These are phyloP conservation scores for Furcula furcula DNA, from an alignment of 2,888 invertebrate genomes.

Conservation along the genomic window DNA sequence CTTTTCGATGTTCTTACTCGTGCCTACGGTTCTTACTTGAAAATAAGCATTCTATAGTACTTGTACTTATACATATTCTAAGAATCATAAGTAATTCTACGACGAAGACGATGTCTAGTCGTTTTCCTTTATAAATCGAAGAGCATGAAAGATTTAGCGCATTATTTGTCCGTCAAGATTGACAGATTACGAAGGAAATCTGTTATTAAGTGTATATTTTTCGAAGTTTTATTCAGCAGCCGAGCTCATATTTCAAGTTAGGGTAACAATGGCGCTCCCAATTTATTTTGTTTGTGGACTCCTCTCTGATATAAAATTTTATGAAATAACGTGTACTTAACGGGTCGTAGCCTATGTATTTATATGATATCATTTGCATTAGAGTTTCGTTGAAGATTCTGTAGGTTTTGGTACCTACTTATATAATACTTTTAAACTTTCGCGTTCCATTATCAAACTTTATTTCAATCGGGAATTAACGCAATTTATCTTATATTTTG, in stretches of 20 bases:
- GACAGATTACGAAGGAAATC: slow-evolving; percentile 32
- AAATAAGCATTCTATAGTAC: too few species aligned
- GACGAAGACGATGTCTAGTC: neutral
- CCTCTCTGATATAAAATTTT: slow-evolving; percentile 20
- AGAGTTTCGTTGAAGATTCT: too few species aligned
- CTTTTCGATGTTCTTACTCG: too few species aligned
- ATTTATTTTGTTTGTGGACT: slow-evolving; percentile 35
- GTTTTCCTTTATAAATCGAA: too few species aligned
- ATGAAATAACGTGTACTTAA: slow-evolving; percentile 1
- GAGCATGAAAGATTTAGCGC: too few species aligned
- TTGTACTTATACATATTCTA: too few species aligned
- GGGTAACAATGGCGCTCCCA: slow-evolving; percentile 32
- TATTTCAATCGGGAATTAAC: too few species aligned
- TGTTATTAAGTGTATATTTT: slow-evolving; percentile 35
- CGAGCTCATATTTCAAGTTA: slow-evolving; percentile 44
- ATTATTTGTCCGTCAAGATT: slow-evolving; percentile 25
- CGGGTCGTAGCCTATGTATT: neutral
- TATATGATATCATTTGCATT: neutral
- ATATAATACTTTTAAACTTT: neutral
- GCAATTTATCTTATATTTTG: too few species aligned
- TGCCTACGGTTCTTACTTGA: too few species aligned
- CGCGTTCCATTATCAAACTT: too few species aligned
- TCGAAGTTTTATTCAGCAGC: slow-evolving; percentile 38
- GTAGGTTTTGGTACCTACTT: too few species aligned
- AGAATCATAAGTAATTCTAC: too few species aligned